Conservation (phyloP, 1,140 invertebrate species). For the Drosophila subpulchrella region DNA sequence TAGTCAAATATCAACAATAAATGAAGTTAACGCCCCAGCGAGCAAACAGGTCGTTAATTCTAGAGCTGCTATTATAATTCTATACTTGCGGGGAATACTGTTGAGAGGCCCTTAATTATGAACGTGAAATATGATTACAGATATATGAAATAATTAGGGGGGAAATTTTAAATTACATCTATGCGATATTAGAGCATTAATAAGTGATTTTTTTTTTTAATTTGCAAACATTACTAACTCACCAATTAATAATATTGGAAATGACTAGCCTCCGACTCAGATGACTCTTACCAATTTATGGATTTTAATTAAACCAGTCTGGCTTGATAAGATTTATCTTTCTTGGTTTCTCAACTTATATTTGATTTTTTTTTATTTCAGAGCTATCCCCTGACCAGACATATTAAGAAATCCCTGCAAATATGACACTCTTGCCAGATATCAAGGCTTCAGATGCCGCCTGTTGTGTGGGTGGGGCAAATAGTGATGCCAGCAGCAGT, state of each 20-base stretch:
- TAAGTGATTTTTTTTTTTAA: background rate
- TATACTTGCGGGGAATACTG: conserved; percentile 9
- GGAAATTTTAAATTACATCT: background rate
- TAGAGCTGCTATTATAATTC: conserved; percentile 17
- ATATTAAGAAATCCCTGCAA: background rate
- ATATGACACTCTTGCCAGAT: conserved; percentile 81
- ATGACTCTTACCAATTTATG: background rate
- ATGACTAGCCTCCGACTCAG: background rate
- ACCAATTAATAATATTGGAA: background rate
- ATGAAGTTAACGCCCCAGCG: conserved; percentile 33
- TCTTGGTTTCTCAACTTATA: background rate
- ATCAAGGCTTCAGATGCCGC: conserved; percentile 68
- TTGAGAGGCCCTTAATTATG: conserved; percentile 17
- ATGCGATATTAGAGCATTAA: background rate
- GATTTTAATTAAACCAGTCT: conserved; percentile 2
- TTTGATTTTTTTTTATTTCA: conserved; percentile 24
- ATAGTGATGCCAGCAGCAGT: conserved; percentile 47
- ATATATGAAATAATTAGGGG: conserved; percentile 17
- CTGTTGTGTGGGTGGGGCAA: conserved; percentile 57
- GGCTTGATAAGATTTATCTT: conserved; percentile 25
- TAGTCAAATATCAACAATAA: conserved; percentile 25
- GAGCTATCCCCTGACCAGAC: conserved; percentile 1
- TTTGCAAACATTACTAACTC: background rate
- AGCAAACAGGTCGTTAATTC: conserved; percentile 41
- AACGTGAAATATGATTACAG: conserved; percentile 4